Base-by-base conservation (phyloP, 2,113 vertebrate genomes). In the Electrona antarctica region DNA sequence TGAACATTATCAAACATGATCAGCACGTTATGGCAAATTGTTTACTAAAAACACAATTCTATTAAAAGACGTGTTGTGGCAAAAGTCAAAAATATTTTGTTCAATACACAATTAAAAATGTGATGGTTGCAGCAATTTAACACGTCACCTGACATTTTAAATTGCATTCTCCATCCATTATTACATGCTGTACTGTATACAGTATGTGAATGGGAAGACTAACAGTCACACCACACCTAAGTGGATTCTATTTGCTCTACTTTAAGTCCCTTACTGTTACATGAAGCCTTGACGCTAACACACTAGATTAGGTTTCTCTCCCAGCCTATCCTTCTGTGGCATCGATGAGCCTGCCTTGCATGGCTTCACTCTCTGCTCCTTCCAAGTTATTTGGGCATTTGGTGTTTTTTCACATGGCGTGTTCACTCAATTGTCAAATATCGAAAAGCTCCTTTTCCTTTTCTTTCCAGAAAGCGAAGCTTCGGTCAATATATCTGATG, bases 391-490 rank as follows among this genome's bases (percentile, higher is more conserved):
- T 73, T 69, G 56, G 14, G 48, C n/a, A 21, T 66, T 52, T 54
- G n/a, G 7, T 62, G 57, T 59, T 3, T 58, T 21, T 52, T 58
- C 28, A 7, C 3, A 58, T 29, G 15, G 8, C 12, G 41, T 48
- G 8, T 74, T 14, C 41, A 67, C 14, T 60, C 8, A 57, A 62
- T 47, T 54, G 46, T 96, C 92, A 98, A 72, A 95, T 95, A 82
- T 97, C 95, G 59, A 96, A 97, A 77, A 98, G 89, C 75, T 97
- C 96, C 0, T 95, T 95, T 83, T 99, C 97, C 79, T 96, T 97
- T 91, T 97, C 96, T 87, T 99, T 99, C 97, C 98, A 99, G 86
- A 99, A 99, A 64, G 97, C 96, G 90, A 99, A 99, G 85, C 97
- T 99, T 28, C 96, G 93, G 76, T 99, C 97, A 2, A 99, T 99